Base-by-base conservation (phyloP, 2,888 invertebrate species). In the Anodontia alba region DNA sequence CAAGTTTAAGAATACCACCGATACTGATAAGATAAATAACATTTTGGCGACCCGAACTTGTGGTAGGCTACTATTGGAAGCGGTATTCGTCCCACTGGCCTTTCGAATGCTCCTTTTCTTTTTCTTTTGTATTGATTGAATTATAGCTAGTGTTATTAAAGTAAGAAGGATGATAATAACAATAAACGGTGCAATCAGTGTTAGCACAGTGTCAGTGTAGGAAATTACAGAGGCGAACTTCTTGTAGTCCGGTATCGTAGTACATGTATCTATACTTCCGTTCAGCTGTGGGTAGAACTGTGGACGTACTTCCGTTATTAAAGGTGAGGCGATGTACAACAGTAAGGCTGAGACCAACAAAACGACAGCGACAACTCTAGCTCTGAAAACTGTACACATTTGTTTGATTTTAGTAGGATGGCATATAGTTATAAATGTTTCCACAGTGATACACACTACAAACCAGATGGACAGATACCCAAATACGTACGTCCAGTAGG, bases 401-500 rank as follows among this genome's bases (percentile, higher is more conserved):
- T 83, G 81, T 42, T 88, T 87, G 29, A 90, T 90, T 31, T 81
- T 84, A 2, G 88, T 88, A 20, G 90, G 89, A 70, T 89, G 89
- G 57, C 90, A 90, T 51, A 89, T 89, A 26, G 90, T 90, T 8
- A 98, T 96, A 93, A 97, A 98, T n/a, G 98, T 95, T 93, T 98
- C 98, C 0, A 97, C 96, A 0, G 98, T 98, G 92, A 98, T 98
- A 0, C 97, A 96, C 8, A 97, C 97, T 23, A 97, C 97, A 80
- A 97, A 95, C 97, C 98, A 98, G 0, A 97, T 96, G 89, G 97
- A 97, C 78, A 97, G 95, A 91, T 97, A 97, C 91, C 97, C 96
- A 83, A 96, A 96, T 76, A 97, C 96, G 90, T 96, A 96, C 38
- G 88, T 83, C 51, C 86, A 76, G 69, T 88, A 91, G 7, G 90